Percentiles rank a stretch among this genome's conserved stretches.
Evolutionary conservation across 2,888 invertebrate species (phyloP).

Genomic region (Drosophila trichaetosa): DNA sequence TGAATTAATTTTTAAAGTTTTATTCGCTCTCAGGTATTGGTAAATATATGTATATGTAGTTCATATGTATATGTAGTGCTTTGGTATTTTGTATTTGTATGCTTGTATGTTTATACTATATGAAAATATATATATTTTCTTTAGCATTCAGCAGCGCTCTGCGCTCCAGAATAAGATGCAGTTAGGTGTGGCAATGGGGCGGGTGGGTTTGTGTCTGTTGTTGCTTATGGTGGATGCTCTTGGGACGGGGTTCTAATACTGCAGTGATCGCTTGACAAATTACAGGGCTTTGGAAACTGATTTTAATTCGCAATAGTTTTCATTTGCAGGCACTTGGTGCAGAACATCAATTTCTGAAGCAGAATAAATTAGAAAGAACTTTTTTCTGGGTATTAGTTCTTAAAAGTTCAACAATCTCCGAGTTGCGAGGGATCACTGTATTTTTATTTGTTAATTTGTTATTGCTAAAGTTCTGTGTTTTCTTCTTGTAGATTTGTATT

Average conservation of each 20-base stretch:
- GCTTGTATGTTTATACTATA: conserved; percentile 27
- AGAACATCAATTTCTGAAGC: not conserved
- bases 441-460: not conserved
- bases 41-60: conserved; percentile 36
- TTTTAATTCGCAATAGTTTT: not conserved
- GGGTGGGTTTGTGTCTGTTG: not conserved
- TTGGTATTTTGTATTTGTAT: conserved; percentile 19
- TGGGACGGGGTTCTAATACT: conserved; percentile 5
- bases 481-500: conserved; percentile 36
- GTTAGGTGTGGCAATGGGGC: not conserved
- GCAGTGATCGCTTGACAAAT: conserved; percentile 9
- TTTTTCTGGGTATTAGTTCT: not conserved
- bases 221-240: not conserved
- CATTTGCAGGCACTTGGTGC: not conserved
- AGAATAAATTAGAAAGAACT: not conserved
- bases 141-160: conserved; percentile 13
- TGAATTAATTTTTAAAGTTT: conserved; percentile 17
- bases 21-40: conserved; percentile 36
- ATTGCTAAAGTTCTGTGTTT: conserved; percentile 29
- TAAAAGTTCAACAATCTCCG: not conserved
- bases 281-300: not conserved
- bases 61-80: conserved; percentile 23
- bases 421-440: not conserved
- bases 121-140: conserved; percentile 42
- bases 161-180: conserved; percentile 18